Evolutionary conservation across 2,888 invertebrate genomes (phyloP).

Genomic region (Scaptomyza caliginosa): DNA sequence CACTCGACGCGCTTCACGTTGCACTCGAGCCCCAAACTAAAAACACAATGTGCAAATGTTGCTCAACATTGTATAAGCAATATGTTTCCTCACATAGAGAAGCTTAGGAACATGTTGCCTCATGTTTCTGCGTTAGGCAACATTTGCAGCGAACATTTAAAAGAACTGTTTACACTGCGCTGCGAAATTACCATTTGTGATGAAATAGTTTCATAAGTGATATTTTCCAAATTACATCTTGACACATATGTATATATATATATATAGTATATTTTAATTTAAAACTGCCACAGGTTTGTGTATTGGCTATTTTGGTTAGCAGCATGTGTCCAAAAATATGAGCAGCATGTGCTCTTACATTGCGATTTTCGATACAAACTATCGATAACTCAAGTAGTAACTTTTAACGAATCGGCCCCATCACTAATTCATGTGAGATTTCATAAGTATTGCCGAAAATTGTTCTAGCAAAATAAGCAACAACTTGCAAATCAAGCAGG

Average conservation of each 20-base stretch:
- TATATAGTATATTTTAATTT: not conserved
- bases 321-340: not conserved
- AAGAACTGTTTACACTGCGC: not conserved
- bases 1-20: constrained; percentile 50
- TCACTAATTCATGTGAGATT: constrained; percentile 49
- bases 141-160: not conserved
- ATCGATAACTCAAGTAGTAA: constrained; percentile 15
- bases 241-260: no score
- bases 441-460: constrained; percentile 56
- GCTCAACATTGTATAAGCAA: constrained; percentile 25
- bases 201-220: not conserved
- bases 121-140: not conserved
- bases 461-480: constrained; percentile 6
- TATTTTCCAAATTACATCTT: no score
- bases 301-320: not conserved
- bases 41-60: constrained; percentile 42
- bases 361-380: not conserved
- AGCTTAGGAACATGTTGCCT: constrained; percentile 7
- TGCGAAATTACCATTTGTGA: not conserved
- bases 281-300: not conserved
- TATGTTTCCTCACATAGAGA: constrained; percentile 16
- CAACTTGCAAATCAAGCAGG: constrained; percentile 1
- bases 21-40: constrained; percentile 62
- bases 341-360: not conserved
- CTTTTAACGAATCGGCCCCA: constrained; percentile 8